These are phyloP conservation scores for Sipha maydis DNA, from an alignment of 2,888 invertebrate species.

Conservation along the genomic window DNA sequence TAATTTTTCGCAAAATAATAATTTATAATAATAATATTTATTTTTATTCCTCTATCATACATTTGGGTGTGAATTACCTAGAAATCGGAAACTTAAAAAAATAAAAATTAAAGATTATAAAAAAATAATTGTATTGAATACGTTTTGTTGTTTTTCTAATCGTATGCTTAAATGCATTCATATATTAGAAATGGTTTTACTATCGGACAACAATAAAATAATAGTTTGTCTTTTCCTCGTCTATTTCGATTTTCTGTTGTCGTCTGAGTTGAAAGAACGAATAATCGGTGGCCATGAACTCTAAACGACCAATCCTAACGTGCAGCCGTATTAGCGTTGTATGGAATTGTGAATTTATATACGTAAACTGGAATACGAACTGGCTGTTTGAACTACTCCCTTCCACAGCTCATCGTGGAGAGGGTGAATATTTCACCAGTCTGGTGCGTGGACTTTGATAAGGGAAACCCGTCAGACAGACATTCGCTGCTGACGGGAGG, in stretches of 20 bases:
- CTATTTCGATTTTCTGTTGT: background rate
- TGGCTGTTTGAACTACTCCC: constrained; percentile 1
- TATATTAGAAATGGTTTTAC: background rate
- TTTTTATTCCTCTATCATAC: background rate
- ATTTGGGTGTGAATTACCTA: background rate
- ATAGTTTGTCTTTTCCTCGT: background rate
- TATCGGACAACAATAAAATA: background rate
- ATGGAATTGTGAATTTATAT: constrained; percentile 7
- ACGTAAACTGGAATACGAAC: constrained; percentile 29
- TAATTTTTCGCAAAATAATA: too few species aligned
- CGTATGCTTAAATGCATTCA: background rate
- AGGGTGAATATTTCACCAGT: constrained; percentile 25
- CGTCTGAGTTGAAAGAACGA: constrained; percentile 45
- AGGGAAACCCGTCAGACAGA: constrained; percentile 2
- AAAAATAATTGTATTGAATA: too few species aligned
- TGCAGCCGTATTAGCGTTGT: background rate
- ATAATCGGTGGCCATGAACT: constrained; percentile 48
- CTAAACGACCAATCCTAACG: constrained; percentile 31
- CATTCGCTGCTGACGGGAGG: background rate
- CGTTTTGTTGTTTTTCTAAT: background rate
- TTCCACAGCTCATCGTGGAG: too few species aligned
- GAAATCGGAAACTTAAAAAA: background rate
- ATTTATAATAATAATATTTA: too few species aligned
- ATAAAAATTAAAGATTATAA: background rate
- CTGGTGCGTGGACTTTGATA: background rate